phyloP scores from a whole-genome alignment of 2,113 vertebrate species.

The Nymphicus hollandicus region DNA sequence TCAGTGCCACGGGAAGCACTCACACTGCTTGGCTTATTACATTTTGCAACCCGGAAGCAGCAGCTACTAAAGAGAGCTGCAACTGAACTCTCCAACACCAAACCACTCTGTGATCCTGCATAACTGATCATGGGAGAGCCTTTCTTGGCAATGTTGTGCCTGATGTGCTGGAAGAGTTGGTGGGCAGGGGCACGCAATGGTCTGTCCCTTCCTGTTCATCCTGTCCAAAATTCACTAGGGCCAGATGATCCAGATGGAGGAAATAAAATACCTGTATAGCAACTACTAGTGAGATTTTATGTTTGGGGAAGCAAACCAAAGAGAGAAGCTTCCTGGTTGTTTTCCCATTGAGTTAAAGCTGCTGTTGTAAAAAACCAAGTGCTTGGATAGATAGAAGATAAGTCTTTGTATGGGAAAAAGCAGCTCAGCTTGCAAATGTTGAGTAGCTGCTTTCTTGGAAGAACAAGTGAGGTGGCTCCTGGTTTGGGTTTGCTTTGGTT shows the following conservation, averaged over 20 bases:
- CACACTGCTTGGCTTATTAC: accelerated
- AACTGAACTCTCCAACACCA: neutral
- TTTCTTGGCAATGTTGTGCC: accelerated
- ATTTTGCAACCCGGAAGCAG: neutral
- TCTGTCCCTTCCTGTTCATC: neutral
- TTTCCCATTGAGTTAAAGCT: neutral
- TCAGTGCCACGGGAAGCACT: neutral
- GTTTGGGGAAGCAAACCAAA: neutral
- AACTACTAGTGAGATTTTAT: neutral
- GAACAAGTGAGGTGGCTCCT: neutral
- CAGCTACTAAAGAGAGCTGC: neutral
- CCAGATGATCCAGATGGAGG: neutral
- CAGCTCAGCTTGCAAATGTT: neutral
- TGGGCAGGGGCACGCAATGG: accelerated
- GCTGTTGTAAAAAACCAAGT: neutral
- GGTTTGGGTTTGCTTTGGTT: neutral
- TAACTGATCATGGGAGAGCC: neutral
- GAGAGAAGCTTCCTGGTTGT: neutral
- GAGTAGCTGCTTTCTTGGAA: neutral
- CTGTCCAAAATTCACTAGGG: neutral
- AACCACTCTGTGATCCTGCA: neutral
- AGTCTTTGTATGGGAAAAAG: neutral
- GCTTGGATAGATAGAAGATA: neutral
- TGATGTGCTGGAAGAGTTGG: neutral
- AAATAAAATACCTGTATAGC: neutral